Conservation (phyloP, 2,888 invertebrate species). For the Hyposoter dolosus region DNA sequence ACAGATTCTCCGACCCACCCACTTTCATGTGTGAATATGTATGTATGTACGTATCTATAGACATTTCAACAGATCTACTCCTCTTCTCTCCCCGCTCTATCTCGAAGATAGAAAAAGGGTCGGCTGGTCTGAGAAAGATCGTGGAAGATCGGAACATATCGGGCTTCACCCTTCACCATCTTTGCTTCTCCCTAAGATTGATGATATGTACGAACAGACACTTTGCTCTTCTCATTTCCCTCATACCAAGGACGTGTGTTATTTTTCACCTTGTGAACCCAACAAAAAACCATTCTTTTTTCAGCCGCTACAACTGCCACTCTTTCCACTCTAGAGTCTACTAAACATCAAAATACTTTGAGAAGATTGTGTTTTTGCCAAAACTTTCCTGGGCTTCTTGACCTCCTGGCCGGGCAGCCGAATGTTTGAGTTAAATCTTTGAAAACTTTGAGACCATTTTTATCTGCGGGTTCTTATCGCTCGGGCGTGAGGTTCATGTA, state of each 20-base stretch:
- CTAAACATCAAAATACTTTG: slow-evolving; percentile 15
- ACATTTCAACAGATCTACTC: slow-evolving; percentile 14
- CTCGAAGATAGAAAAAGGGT: slow-evolving; percentile 23
- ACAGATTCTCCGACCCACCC: slow-evolving; percentile 34
- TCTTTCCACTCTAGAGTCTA: too few species aligned
- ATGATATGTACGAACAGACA: slow-evolving; percentile 48
- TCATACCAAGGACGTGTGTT: neutral
- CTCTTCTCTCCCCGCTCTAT: slow-evolving; percentile 5
- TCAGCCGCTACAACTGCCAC: neutral
- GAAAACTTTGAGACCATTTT: slow-evolving; percentile 21
- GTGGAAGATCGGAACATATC: slow-evolving; percentile 45
- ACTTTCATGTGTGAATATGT: slow-evolving; percentile 5
- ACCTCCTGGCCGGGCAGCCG: neutral
- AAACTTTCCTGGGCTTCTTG: slow-evolving; percentile 5
- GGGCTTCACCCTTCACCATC: slow-evolving; percentile 44
- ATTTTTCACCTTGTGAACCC: slow-evolving; percentile 15
- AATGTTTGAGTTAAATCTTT: neutral
- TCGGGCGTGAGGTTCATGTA: neutral
- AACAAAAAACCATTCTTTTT: slow-evolving; percentile 15
- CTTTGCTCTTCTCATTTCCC: slow-evolving; percentile 6
- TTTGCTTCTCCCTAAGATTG: slow-evolving; percentile 52
- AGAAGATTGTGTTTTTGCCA: slow-evolving; percentile 19
- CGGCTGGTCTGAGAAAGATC: slow-evolving; percentile 5
- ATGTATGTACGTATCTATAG: slow-evolving; percentile 6
- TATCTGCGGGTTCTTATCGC: slow-evolving; percentile 16